Base-by-base conservation (phyloP, 2,797 vertebrate genomes). In the Bucorvus abyssinicus region DNA sequence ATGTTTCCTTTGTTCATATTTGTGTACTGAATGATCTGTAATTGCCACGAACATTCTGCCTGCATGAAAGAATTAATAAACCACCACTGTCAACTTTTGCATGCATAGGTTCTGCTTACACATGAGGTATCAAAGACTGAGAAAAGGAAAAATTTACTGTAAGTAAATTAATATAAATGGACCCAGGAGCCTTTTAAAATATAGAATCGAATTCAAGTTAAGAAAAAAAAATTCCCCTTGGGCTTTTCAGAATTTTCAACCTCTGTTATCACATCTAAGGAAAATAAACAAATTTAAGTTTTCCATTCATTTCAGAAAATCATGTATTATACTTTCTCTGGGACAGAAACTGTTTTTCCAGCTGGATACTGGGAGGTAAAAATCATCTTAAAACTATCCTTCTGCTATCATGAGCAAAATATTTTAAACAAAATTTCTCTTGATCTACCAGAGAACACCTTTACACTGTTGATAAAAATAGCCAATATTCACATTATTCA, bases 1-100 rank as follows among this genome's bases (percentile, higher is more conserved):
- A 23, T 83, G 94, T 93, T 96, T 85, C 30, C 15, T 97, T 97
- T 97, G 85, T 97, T 97, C 94, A 81, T 91, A 91, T 75, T 71
- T 94, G 86, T 96, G 75, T 69, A 52, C 79, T 70, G 84, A 94
- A 97, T 96, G 97, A 93, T 94, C 75, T 94, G 96, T 96, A 97
- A 95, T 94, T 95, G 92, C 56, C 50, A 75, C 76, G 92, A 94
- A 94, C 85, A 74, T 87, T 87, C 68, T 87, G 83, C 56, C 76
- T 93, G 40, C 65, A 68, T 81, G 70, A 95, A 95, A 97, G 89
- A 91, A 92, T 21, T 91, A 80, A 91, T 90, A 96, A 96, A 93
- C 59, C n/a, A 67, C 16, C 70, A 59, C 69, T 94, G 92, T 85
- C 91, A 94, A 65, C 77, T 84, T 95, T 73, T 96, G 74, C 77